phyloP scores from a whole-genome alignment of 2,113 vertebrate species.

The Irena cyanogastra region DNA sequence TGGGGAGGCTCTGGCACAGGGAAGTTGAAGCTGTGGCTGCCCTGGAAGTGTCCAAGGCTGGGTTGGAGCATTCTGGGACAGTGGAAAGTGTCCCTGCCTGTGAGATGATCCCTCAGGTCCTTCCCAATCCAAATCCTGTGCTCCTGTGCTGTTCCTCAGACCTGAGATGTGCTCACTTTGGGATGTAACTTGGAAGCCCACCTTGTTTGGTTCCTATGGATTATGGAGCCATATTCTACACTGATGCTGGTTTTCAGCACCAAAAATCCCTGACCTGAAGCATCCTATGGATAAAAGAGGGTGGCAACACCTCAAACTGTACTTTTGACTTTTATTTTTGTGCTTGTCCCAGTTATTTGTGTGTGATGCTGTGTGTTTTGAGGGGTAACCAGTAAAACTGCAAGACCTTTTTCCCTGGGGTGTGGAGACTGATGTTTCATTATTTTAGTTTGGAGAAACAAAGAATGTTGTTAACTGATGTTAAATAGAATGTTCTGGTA shows the following conservation, averaged over 20 bases:
- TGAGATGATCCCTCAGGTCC: background rate
- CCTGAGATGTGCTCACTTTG: background rate
- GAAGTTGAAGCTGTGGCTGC: background rate
- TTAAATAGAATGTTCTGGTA: background rate
- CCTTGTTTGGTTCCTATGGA: background rate
- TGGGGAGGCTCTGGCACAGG: background rate
- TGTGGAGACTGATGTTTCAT: background rate
- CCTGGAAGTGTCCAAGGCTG: background rate
- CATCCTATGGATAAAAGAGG: background rate
- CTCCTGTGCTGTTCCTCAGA: background rate
- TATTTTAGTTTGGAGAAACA: background rate
- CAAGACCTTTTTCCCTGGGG: background rate
- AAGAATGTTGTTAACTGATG: background rate
- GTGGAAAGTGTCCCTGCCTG: background rate
- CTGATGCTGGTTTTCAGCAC: background rate
- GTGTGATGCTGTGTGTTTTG: background rate
- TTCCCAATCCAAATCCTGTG: background rate
- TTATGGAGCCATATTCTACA: fast-evolving
- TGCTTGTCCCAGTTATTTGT: background rate
- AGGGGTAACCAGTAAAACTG: background rate
- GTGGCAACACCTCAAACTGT: background rate
- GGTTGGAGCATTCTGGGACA: background rate
- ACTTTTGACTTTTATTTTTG: background rate
- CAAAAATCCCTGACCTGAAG: background rate
- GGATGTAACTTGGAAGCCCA: background rate